Conservation (phyloP, 2,797 vertebrate genomes). For the Dendrocincla fuliginosa region DNA sequence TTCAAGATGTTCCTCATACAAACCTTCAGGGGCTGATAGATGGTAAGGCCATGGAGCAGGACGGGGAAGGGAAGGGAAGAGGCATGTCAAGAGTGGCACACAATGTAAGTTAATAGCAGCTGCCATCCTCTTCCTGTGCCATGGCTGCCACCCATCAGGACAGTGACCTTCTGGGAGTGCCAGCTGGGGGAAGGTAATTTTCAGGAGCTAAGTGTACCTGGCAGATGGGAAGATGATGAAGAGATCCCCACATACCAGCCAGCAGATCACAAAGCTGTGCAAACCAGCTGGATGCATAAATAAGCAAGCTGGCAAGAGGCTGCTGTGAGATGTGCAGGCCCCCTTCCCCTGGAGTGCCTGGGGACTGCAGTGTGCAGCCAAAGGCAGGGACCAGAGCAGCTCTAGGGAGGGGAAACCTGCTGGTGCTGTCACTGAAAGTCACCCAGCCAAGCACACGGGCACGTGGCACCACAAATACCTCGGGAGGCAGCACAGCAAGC, state of each 20-base stretch:
- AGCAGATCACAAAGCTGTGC: conserved; percentile 4
- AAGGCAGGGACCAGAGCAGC: background rate
- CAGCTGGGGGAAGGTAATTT: background rate
- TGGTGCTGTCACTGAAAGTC: background rate
- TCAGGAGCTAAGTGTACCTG: background rate
- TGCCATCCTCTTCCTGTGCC: background rate
- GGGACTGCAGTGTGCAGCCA: background rate
- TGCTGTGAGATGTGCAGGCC: background rate
- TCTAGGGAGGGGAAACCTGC: background rate
- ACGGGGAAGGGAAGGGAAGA: background rate
- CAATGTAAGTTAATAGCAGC: background rate
- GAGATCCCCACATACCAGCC: background rate
- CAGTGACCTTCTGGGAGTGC: background rate
- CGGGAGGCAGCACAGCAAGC: background rate
- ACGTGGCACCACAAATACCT: background rate
- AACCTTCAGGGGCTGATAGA: conserved; percentile 10
- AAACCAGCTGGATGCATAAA: background rate
- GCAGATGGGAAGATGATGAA: conserved; percentile 4
- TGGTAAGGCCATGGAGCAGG: background rate
- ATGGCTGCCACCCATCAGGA: background rate
- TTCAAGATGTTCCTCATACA: conserved; percentile 36
- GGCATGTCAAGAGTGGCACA: background rate
- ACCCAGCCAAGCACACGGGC: background rate
- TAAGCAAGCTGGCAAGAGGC: background rate
- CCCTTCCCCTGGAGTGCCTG: background rate